Evolutionary conservation across 2,888 invertebrate genomes (phyloP).

Genomic region (Theristus sp.): DNA sequence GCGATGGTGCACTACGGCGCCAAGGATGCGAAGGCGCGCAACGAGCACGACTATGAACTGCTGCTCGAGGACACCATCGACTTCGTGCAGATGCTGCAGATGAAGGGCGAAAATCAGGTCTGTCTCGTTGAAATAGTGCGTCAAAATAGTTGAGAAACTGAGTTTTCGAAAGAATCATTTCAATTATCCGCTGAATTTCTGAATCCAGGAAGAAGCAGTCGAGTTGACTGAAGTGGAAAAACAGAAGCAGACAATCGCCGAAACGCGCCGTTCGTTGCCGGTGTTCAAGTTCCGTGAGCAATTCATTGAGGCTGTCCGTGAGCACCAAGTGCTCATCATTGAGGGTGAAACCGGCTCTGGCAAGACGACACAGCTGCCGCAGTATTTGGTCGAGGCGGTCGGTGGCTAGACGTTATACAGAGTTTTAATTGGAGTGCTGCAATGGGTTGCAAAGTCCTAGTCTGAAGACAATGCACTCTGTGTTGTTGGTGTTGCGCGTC

Average conservation of each 20-base stretch:
- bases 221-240: conserved; percentile 18
- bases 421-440: too few species aligned
- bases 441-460: too few species aligned
- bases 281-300: conserved; percentile 77
- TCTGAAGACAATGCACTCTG: too few species aligned
- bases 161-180: background rate
- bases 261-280: conserved; percentile 75
- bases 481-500: too few species aligned
- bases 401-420: too few species aligned
- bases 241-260: conserved; percentile 49
- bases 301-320: conserved; percentile 69
- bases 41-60: conserved; percentile 55
- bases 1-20: conserved; percentile 74
- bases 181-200: too few species aligned
- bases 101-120: conserved; percentile 34
- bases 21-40: conserved; percentile 47
- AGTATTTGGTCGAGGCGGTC: conserved; percentile 39
- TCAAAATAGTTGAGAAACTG: too few species aligned
- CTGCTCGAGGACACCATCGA: conserved; percentile 83
- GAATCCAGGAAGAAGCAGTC: conserved; percentile 8
- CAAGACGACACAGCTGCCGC: conserved; percentile 43
- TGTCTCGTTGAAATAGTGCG: too few species aligned
- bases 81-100: conserved; percentile 56
- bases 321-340: conserved; percentile 31
- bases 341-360: conserved; percentile 50